Base-by-base conservation (phyloP, 2,888 invertebrate species). In the Athalia circularis region DNA sequence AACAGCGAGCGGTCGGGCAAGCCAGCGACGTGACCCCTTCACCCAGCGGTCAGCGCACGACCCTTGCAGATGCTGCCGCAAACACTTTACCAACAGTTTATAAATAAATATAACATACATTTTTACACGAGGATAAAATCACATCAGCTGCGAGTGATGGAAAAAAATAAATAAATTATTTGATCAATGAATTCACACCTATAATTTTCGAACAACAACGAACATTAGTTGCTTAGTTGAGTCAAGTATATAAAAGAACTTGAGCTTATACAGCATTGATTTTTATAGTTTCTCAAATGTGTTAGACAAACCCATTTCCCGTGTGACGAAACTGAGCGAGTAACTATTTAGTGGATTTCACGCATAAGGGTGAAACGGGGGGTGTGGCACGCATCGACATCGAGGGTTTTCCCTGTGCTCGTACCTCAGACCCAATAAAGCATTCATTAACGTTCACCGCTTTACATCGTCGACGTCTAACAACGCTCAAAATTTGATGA, bases 21-120 rank as follows among this genome's bases (percentile, higher is more conserved):
- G 29, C 74, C 74, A 62, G 54, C 29, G 48, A 75, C 74, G 74
- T 48, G 62, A 75, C 61, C 74, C 74, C 74, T 75, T 75, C 74
- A 54, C 61, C 62, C 61, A 50, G 74, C 52, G 74, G 74, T 75
- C 74, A 75, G 74, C 62, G 13, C 43, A 75, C 61, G 62, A 75
- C 74, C 74, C 74, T 61, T 75, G 43, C 74, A 75, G 74, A 75
- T 62, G 74, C 74, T 62, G 50, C 74, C 54, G 45, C 43, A 54
- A 68, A 70, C 70, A 70, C 70, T 70, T 70, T 29, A 29, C 70
- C 5, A 59, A 70, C 70, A 29, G 29, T 29, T 70, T 68, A 13
- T 59, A 9, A 9, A 13, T 13, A 8, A 7, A 43, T n/a, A 47
- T 70, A 57, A 59, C 45, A 70, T n/a, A 47, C 52, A 47, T 70